Evolutionary conservation across 1,140 invertebrate genomes (phyloP).

Genomic region (Leptinotarsa defecta): DNA sequence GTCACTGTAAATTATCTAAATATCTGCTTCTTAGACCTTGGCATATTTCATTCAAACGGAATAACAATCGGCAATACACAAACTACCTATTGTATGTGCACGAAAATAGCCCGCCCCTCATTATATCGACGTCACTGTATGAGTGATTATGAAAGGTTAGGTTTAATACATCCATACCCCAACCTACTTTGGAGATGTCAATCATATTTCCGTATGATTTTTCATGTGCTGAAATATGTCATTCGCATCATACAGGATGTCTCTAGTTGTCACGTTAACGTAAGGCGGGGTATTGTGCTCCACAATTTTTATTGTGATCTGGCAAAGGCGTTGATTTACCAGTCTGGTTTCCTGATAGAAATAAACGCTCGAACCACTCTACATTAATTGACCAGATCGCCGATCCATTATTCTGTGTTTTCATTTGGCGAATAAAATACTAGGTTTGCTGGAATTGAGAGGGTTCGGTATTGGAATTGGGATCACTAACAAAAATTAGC

Average conservation of each 20-base stretch:
- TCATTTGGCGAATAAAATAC: no score
- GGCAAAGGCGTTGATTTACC: not conserved
- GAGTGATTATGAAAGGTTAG: not conserved
- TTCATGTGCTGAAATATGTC: slow-evolving; percentile 3
- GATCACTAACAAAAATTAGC: no score
- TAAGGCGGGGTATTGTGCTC: not conserved
- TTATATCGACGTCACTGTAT: not conserved
- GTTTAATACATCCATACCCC: not conserved
- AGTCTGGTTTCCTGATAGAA: not conserved
- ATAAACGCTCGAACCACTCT: not conserved
- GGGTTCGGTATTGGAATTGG: no score
- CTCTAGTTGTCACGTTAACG: not conserved
- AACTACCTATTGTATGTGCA: not conserved
- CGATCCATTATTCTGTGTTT: not conserved
- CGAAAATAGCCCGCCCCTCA: not conserved
- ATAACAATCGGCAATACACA: not conserved
- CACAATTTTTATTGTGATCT: not conserved
- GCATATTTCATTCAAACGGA: not conserved
- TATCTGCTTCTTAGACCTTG: not conserved
- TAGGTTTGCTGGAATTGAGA: no score
- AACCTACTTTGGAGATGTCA: slow-evolving; percentile 2
- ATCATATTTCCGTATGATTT: slow-evolving; percentile 1
- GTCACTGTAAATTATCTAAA: slow-evolving; percentile 1
- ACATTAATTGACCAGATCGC: not conserved
- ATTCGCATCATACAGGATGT: not conserved